Evolutionary conservation across 1,140 invertebrate species (phyloP), one percentile per base, ranked within the genome.

Genomic region (Cryptotermes secundus): DNA sequence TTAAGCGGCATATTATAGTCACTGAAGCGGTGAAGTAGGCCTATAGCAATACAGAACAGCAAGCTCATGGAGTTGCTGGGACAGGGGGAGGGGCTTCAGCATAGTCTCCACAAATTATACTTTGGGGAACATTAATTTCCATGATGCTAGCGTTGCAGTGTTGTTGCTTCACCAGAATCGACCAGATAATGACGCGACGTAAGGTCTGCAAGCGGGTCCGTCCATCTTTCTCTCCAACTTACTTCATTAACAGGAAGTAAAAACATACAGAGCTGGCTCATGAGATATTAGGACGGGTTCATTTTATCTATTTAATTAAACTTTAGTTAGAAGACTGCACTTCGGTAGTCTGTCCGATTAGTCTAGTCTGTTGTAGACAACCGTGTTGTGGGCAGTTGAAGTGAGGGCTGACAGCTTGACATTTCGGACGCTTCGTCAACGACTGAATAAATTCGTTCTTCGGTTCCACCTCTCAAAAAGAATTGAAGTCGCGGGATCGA

Each of bases 1-100:
- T 90, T 90, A 90, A 90, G 89, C 87, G 88, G 88, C 89, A 90
- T 90, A 90, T 90, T 90, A 89, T 89, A 89, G 87, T 87, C 88
- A 87, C 85, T 87, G 87, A 86, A 89, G 88, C 89, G 88, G 88
- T 86, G 86, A 86, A 49, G 65, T 34, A 85, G 84, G 87, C 86
- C 86, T 26, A 79, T 36, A 85, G 84, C 88, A 88, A 88, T 89
- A 88, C 88, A 89, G 87, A 86, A 85, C 83, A 86, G 85, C 85
- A 83, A 84, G 86, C 83, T 36, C 83, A 42, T 45, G 84, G 65
- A n/a, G 83, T 83, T 84, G 34, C 34, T 84, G 85, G 84, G 84
- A 36, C 10, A 42, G 84, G 83, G 59, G 82, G 85, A 85, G 81
- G 49, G 80, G 86, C 87, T 12, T 22, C 31, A 34, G n/a, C 81